Evolutionary conservation across 2,888 invertebrate genomes (phyloP), one percentile per base, ranked within the genome.

Genomic region (Watsonalla cultraria): DNA sequence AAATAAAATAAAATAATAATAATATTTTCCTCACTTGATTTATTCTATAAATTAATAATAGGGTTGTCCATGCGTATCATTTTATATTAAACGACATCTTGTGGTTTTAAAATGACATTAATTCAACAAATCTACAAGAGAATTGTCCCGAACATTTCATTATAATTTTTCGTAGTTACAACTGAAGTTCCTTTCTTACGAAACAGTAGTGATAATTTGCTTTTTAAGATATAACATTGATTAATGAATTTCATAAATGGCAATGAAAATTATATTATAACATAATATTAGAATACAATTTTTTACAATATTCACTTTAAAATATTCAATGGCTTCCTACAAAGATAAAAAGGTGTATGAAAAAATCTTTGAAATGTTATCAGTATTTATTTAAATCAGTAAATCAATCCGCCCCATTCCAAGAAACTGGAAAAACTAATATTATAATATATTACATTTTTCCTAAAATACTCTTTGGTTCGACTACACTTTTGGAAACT

Each of bases 321-420:
- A 8, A 7, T 42, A 11, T 8, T 5, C 8, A 42, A 42, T 42
- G 42, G 11, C 11, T 5, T 42, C 42, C 42, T 11, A 42, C 7
- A 5, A 42, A 42, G 11, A 11, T 5, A 7, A 7, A 37, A 37
- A 11, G 8, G 8, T 42, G 42, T 42, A 42, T 11, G 11, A 42
- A 4, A 24, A 42, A 11, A 37, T 37, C 37, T 42, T 11, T 42
- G 5, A 42, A 42, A 42, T 42, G 42, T 42, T 42, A 42, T 11
- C 8, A 42, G 42, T 42, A 51, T 46, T 52, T 35, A 15, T 42
- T 47, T 54, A 51, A 51, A 50, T 55, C 8, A 58, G 42, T 51
- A 47, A 58, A 51, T 55, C 51, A 63, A 64, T 72, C 72, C 76
- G 71, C 70, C 67, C 74, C 62, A 54, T 50, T 55, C 59, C 47